Conservation (phyloP, 2,888 invertebrate species). For the Fabriciana adippe region DNA sequence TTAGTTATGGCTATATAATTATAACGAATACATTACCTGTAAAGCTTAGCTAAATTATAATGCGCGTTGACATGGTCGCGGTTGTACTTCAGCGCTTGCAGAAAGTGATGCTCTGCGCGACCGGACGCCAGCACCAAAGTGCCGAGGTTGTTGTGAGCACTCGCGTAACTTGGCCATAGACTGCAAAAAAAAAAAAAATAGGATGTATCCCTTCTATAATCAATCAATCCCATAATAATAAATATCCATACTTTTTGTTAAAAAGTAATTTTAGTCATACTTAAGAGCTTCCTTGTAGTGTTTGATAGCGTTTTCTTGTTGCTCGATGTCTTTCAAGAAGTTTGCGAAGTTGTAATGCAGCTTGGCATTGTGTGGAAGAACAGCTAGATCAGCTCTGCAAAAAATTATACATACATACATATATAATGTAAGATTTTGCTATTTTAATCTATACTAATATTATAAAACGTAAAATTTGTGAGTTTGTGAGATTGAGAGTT, state of each 20-base stretch:
- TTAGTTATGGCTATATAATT: background rate
- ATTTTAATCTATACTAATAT: too few species aligned
- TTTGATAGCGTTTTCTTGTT: slow-evolving; percentile 86
- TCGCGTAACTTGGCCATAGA: slow-evolving; percentile 92
- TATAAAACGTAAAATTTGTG: too few species aligned
- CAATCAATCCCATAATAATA: background rate
- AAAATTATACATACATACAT: too few species aligned
- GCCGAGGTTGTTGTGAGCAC: slow-evolving; percentile 93
- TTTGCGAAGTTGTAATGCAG: slow-evolving; percentile 95
- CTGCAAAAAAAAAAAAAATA: slow-evolving; percentile 68
- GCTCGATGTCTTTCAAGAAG: slow-evolving; percentile 89
- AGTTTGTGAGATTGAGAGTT: too few species aligned
- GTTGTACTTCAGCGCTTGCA: slow-evolving; percentile 87
- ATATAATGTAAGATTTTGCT: too few species aligned
- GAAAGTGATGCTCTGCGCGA: slow-evolving; percentile 89
- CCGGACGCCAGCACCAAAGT: slow-evolving; percentile 86
- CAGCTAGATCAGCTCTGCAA: slow-evolving; percentile 89
- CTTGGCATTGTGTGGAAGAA: slow-evolving; percentile 93
- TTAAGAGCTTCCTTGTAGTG: slow-evolving; percentile 91
- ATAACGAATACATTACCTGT: slow-evolving; percentile 82
- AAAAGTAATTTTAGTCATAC: slow-evolving; percentile 73
- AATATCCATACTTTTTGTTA: background rate
- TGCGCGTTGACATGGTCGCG: slow-evolving; percentile 91
- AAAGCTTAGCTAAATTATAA: slow-evolving; percentile 91
- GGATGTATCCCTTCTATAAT: background rate